phyloP scores from a whole-genome alignment of 2,888 invertebrate species.

The Tuberolachnus salignus region DNA sequence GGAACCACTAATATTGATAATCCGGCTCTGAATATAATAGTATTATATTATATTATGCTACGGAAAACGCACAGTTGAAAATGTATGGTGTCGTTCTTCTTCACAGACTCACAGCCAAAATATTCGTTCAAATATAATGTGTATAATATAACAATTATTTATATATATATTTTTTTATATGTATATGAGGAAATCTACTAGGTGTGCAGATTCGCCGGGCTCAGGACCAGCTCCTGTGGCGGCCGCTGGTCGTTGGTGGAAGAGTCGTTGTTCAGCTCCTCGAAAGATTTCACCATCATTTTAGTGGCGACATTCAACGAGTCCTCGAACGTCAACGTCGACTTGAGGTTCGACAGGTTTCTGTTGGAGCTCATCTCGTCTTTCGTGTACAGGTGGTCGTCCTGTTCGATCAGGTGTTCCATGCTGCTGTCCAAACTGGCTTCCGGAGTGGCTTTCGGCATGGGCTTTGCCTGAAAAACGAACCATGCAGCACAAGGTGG shows the following conservation, averaged over 20 bases:
- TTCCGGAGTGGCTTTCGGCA: slow-evolving; percentile 49
- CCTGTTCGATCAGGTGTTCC: slow-evolving; percentile 57
- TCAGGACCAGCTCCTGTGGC: slow-evolving; percentile 30
- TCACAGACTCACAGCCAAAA: background rate
- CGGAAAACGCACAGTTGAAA: no score
- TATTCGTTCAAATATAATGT: background rate
- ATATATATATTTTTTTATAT: background rate
- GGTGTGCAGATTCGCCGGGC: slow-evolving; percentile 5
- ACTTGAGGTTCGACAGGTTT: slow-evolving; percentile 60
- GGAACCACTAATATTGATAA: no score
- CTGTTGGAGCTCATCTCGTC: slow-evolving; percentile 57
- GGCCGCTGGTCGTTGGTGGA: background rate
- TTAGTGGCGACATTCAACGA: slow-evolving; percentile 55
- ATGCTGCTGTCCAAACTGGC: slow-evolving; percentile 57
- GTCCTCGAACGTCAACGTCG: slow-evolving; percentile 60
- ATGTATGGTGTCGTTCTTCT: no score
- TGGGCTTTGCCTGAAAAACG: background rate
- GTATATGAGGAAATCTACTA: background rate
- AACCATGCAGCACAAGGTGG: no score
- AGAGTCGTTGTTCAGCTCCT: slow-evolving; percentile 45
- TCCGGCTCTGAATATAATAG: no score
- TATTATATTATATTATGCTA: no score
- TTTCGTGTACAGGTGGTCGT: slow-evolving; percentile 44
- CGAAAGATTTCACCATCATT: slow-evolving; percentile 48
- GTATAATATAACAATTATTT: background rate